A percentile compares a stretch with the other conserved stretches of the same genome.
phyloP scores from a whole-genome alignment of 2,113 vertebrate genomes.

The Syngnathus typhle region DNA sequence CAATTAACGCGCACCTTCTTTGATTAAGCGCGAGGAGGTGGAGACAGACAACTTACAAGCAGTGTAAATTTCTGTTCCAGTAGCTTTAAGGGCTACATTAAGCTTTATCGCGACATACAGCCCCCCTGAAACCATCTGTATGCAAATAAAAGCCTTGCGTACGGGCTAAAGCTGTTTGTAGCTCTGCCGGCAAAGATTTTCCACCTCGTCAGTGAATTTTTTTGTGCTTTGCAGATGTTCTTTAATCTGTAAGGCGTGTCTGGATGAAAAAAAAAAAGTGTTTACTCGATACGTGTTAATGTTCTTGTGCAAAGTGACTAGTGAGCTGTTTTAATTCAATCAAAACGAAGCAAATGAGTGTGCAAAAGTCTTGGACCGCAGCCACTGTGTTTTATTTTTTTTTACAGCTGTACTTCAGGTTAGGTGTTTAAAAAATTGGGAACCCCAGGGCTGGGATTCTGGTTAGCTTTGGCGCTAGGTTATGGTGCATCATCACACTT shows the following conservation, averaged over 20 bases:
- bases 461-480: too few species aligned
- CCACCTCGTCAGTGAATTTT: conserved; percentile 33
- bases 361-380: not conserved
- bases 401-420: not conserved
- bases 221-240: conserved; percentile 42
- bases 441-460: not conserved
- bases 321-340: conserved; percentile 48
- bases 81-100: conserved; percentile 65
- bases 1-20: conserved; percentile 58
- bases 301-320: conserved; percentile 2
- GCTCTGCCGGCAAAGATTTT: conserved; percentile 41
- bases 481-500: too few species aligned
- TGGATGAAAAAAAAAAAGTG: not conserved
- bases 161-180: conserved; percentile 40
- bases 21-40: conserved; percentile 50
- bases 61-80: conserved; percentile 21
- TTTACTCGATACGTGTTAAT: conserved; percentile 4
- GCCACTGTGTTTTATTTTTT: not conserved
- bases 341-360: conserved; percentile 65
- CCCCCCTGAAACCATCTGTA: conserved; percentile 66
- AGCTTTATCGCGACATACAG: conserved; percentile 64
- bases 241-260: conserved; percentile 60
- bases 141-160: conserved; percentile 65
- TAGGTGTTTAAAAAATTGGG: not conserved
- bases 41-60: conserved; percentile 15